Base-by-base conservation (phyloP, 1,140 invertebrate species). In the Pseudomyrmex concolor region DNA sequence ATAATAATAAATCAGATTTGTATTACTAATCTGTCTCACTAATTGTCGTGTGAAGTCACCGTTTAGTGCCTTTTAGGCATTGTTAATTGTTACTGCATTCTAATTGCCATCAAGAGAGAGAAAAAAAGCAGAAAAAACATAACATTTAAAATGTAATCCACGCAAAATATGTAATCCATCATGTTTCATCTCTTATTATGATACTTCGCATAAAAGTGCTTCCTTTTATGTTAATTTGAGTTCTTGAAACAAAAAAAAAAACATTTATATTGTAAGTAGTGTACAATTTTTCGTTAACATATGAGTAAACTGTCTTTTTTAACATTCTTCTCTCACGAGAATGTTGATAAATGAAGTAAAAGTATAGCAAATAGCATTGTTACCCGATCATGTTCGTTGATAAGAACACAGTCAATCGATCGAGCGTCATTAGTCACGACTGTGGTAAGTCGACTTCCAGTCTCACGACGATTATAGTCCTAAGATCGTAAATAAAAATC, bases 391-490 rank as follows among this genome's bases (percentile, higher is more conserved):
- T 67, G 45, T 71, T 84, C 54, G 57, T 88, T 34, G 55, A 85
- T 73, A 67, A 78, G 15, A 45, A 59, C 54, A 76, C 12, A 51
- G 50, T 34, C 72, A 60, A 62, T 25, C 51, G 76, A 73, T 76
- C 51, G 71, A 76, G 62, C 34, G 34, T 34, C 34, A 34, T 34
- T 85, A 88, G 86, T 73, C 84, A 73, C 84, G 70, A 78, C 34
- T 19, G 50, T 77, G 19, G 13, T 83, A 76, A 19, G 34, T 60
- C 43, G 70, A 89, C 50, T 84, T 87, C 25, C 76, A 77, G 72
- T 89, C 85, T 59, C 71, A 54, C 83, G 34, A 34, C 34, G 85
- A 82, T 70, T 89, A 64, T 76, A 90, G 84, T 68, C 48, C 59
- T 87, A 90, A 78, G 66, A 13, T 73, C 87, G 34, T 85, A 51